phyloP scores from a whole-genome alignment of 2,888 invertebrate genomes.

The Ctena decussata region DNA sequence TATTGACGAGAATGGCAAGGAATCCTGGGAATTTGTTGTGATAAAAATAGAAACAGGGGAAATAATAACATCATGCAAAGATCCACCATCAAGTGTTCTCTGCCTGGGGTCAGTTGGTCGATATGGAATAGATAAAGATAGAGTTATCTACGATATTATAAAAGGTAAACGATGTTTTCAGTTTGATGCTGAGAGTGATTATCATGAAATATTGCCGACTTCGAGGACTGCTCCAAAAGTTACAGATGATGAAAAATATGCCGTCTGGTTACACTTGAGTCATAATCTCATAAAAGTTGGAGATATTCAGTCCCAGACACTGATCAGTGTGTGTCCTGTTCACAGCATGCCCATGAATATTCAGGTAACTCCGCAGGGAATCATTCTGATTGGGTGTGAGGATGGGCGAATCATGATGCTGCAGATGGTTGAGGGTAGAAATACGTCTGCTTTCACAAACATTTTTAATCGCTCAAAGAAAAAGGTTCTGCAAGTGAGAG shows the following conservation, averaged over 20 bases:
- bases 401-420: constrained; percentile 76
- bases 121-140: constrained; percentile 67
- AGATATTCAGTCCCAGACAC: constrained; percentile 37
- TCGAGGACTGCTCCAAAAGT: constrained; percentile 58
- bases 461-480: constrained; percentile 43
- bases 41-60: constrained; percentile 60
- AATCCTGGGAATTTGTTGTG: constrained; percentile 55
- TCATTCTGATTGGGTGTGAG: constrained; percentile 71
- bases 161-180: constrained; percentile 55
- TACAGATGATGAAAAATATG: constrained; percentile 61
- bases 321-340: constrained; percentile 64
- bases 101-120: constrained; percentile 51
- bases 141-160: constrained; percentile 65
- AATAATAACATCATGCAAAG: constrained; percentile 28
- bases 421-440: constrained; percentile 50
- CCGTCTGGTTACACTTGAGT: constrained; percentile 62
- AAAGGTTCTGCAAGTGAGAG: constrained; percentile 15
- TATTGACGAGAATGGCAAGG: constrained; percentile 41
- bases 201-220: constrained; percentile 39
- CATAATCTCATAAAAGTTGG: constrained; percentile 68
- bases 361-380: constrained; percentile 56
- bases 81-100: constrained; percentile 38
- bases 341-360: constrained; percentile 72
- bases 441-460: constrained; percentile 14
- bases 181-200: constrained; percentile 66